Conservation (phyloP, 2,113 vertebrate genomes). For the Boulengerochromis microlepis region DNA sequence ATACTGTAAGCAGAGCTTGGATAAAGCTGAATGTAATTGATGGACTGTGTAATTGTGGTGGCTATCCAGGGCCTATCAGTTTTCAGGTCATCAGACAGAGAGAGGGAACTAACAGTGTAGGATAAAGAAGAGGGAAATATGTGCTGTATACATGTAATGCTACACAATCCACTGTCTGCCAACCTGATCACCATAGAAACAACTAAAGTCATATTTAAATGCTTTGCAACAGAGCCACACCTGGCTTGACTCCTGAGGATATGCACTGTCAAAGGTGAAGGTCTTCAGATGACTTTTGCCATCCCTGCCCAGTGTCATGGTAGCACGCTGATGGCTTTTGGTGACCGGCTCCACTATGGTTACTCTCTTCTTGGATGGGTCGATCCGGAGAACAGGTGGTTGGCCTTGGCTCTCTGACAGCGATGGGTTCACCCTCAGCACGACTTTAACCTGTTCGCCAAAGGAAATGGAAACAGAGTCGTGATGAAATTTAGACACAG, state of each 20-base stretch:
- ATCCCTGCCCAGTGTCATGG: conserved; percentile 22
- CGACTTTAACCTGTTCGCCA: conserved; percentile 62
- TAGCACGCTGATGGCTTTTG: conserved; percentile 7
- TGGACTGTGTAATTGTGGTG: not conserved
- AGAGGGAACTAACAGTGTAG: not conserved
- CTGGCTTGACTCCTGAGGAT: conserved; percentile 57
- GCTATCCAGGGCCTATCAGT: not conserved
- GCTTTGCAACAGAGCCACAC: not conserved
- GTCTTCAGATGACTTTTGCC: conserved; percentile 37
- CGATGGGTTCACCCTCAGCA: conserved; percentile 59
- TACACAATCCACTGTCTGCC: not conserved
- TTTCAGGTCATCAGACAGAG: conserved; percentile 42
- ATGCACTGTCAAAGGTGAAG: conserved; percentile 52
- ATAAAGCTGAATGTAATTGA: conserved; percentile 5
- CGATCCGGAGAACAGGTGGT: conserved; percentile 55
- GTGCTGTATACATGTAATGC: not conserved
- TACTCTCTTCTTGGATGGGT: conserved; percentile 63
- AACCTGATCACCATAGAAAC: not conserved
- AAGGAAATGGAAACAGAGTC: not conserved
- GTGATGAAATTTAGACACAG: not conserved
- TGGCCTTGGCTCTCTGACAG: conserved; percentile 24
- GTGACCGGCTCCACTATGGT: conserved; percentile 52
- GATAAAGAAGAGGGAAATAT: not conserved
- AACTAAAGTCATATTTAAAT: not conserved
- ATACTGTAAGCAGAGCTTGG: conserved; percentile 6